Conservation (phyloP, 2,888 invertebrate genomes). For the Polyommatus iphigenia region DNA sequence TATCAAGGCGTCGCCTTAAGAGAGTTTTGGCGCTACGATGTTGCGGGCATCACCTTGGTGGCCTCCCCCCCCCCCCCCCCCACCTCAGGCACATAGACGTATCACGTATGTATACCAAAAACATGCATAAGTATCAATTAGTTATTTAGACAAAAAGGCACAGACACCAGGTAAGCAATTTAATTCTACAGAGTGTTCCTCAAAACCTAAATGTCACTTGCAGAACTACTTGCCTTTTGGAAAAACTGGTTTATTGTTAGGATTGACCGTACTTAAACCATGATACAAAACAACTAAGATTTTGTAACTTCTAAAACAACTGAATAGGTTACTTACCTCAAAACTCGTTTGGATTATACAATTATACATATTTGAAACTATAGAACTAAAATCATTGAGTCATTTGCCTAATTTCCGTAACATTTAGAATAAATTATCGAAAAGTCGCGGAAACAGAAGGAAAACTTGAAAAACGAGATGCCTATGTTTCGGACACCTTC, state of each 20-base stretch:
- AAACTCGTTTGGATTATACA: background rate
- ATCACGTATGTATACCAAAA: too few relatives aligned
- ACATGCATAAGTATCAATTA: too few relatives aligned
- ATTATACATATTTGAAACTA: background rate
- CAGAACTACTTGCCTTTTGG: background rate
- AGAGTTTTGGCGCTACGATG: too few relatives aligned
- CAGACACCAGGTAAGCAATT: too few relatives aligned
- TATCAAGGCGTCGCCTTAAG: too few relatives aligned
- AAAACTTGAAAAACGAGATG: background rate
- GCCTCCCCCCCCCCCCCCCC: too few relatives aligned
- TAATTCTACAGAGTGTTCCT: background rate
- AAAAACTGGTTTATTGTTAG: background rate
- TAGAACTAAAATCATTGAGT: background rate
- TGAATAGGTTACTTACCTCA: background rate
- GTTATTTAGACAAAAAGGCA: too few relatives aligned
- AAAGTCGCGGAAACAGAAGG: background rate
- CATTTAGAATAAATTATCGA: background rate
- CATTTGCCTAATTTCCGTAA: slow-evolving; percentile 3
- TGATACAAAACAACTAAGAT: background rate
- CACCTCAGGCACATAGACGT: too few relatives aligned
- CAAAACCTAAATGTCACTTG: background rate
- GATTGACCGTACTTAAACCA: background rate
- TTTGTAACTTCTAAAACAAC: background rate
- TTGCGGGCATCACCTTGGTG: too few relatives aligned
- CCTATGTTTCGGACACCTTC: background rate